A percentile compares a stretch with the other conserved stretches of the same genome.
Conservation (phyloP, 1,140 invertebrate genomes). For the Hylyphantes graminicola region DNA sequence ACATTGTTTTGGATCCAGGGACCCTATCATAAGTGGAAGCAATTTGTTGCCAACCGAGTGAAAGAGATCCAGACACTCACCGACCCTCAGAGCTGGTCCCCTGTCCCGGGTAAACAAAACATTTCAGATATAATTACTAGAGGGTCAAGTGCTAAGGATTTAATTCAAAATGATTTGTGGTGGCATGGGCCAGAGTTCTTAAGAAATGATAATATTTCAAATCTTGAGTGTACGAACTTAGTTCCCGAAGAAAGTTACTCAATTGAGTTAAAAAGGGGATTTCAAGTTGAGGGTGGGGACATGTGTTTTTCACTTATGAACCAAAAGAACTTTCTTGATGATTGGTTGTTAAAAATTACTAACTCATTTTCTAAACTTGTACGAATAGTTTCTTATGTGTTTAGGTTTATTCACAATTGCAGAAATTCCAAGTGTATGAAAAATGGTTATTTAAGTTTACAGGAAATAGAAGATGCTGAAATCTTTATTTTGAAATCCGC, state of each 20-base stretch:
- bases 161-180: slow-evolving; percentile 6
- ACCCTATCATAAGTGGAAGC: slow-evolving; percentile 63
- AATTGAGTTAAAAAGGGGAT: background rate
- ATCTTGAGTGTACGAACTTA: background rate
- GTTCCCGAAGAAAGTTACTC: background rate
- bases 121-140: background rate
- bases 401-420: background rate
- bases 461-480: background rate
- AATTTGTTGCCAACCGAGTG: slow-evolving; percentile 26
- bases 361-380: background rate
- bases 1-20: slow-evolving; percentile 66
- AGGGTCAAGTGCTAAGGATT: slow-evolving; percentile 6
- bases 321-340: background rate
- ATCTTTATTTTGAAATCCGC: background rate
- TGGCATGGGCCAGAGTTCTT: slow-evolving; percentile 22
- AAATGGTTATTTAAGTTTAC: background rate
- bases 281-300: background rate
- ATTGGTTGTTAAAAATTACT: background rate
- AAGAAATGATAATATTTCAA: background rate
- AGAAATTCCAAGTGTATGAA: background rate
- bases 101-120: background rate
- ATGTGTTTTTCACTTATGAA: slow-evolving; percentile 1
- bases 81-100: slow-evolving; percentile 6
- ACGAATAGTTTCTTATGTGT: background rate
- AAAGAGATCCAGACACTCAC: slow-evolving; percentile 4